Evolutionary conservation across 2,113 vertebrate species (phyloP).

Genomic region (Lucifuga dentata): DNA sequence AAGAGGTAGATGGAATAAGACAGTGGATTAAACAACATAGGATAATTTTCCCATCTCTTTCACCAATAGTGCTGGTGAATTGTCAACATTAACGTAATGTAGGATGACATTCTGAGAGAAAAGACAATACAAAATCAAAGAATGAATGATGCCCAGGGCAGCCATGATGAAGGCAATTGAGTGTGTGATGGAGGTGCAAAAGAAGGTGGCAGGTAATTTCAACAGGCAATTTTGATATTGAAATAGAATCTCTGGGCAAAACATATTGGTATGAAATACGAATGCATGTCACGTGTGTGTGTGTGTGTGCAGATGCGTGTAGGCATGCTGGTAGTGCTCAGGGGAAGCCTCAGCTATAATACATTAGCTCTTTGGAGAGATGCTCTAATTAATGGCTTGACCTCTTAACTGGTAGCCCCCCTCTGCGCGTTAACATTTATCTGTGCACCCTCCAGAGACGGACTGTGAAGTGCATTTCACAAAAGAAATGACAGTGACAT

Average conservation of each 20-base stretch:
- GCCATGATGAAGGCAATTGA: constrained; percentile 44
- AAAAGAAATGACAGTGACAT: constrained; percentile 71
- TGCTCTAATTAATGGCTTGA: constrained; percentile 84
- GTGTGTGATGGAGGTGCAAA: constrained; percentile 38
- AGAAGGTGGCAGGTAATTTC: constrained; percentile 51
- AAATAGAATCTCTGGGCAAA: constrained; percentile 70
- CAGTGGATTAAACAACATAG: constrained; percentile 54
- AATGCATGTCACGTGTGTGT: constrained; percentile 49
- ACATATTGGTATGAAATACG: constrained; percentile 62
- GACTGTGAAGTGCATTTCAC: constrained; percentile 69
- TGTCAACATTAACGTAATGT: constrained; percentile 68
- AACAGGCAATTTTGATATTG: constrained; percentile 64
- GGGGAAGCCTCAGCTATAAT: constrained; percentile 70
- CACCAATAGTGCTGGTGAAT: constrained; percentile 65
- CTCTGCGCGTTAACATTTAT: constrained; percentile 83
- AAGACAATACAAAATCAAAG: constrained; percentile 38
- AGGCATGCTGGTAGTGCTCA: constrained; percentile 60
- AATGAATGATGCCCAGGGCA: constrained; percentile 27
- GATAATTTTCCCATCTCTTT: constrained; percentile 46
- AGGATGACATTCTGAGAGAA: constrained; percentile 33
- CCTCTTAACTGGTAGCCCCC: constrained; percentile 78
- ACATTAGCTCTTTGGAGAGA: constrained; percentile 75
- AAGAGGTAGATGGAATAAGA: constrained; percentile 15
- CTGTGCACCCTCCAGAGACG: constrained; percentile 71
- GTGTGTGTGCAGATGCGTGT: constrained; percentile 37